Conservation (phyloP, 2,113 vertebrate genomes). For the Prochilodus magdalenae region DNA sequence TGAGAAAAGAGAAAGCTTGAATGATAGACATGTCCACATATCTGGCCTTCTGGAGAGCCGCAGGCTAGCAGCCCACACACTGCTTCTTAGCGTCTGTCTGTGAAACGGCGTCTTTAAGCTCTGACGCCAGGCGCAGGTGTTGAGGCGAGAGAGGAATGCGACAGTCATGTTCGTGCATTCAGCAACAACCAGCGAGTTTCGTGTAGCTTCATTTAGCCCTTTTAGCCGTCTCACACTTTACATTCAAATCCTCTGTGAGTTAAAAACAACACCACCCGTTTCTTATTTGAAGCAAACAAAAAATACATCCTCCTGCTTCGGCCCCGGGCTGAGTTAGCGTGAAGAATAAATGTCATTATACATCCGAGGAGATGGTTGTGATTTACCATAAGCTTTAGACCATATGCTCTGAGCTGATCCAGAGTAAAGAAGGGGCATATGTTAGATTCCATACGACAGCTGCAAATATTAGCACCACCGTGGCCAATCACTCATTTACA, state of each 20-base stretch:
- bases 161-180: background rate
- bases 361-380: background rate
- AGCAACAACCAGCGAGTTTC: background rate
- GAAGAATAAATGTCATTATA: conserved; percentile 17
- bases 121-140: background rate
- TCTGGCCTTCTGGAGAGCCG: conserved; percentile 11
- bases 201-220: background rate
- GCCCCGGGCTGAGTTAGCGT: background rate
- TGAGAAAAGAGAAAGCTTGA: background rate
- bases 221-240: background rate
- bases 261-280: background rate
- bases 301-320: background rate
- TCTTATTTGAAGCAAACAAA: background rate
- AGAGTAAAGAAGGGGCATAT: conserved; percentile 10
- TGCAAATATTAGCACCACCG: background rate
- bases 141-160: background rate
- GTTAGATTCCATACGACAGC: background rate
- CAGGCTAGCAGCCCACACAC: conserved; percentile 27
- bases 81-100: conserved; percentile 7
- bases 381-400: conserved; percentile 15
- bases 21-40: background rate
- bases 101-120: conserved; percentile 39
- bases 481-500: background rate
- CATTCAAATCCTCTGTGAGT: background rate
- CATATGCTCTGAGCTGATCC: background rate